Base-by-base conservation (phyloP, 1,140 invertebrate genomes). In the Paralvinella palmiformis region DNA sequence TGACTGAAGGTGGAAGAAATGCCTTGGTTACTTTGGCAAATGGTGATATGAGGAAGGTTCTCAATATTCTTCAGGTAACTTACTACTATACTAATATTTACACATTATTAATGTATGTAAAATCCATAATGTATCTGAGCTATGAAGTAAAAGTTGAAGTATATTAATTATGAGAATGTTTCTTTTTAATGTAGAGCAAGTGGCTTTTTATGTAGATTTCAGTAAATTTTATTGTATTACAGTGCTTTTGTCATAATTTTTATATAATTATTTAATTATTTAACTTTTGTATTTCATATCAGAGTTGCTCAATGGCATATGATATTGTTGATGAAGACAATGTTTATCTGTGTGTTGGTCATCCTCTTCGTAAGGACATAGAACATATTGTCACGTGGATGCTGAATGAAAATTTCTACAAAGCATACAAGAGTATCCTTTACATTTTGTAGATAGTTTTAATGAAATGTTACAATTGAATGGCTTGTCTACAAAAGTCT, bases 41-140 rank as follows among this genome's bases (percentile, higher is more conserved):
- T 65, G 97, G 97, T n/a, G 96, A 99, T 82, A 99, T 99, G 97
- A 85, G 97, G 72, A 93, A 91, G 81, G 91, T 96, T 13, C 76
- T 99, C 2, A 99, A 99, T 82, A 91, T 98, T 58, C 82, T 99
- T 31, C 85, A 85, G 78, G 76, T 73, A 76, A 91, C 13, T 24
- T 53, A 13, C 24, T 15, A 24, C 15, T n/a, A 13, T n/a, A 13
- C 24, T n/a, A n/a, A n/a, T n/a, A n/a, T n/a, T n/a, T n/a, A n/a
- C n/a, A n/a, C n/a, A n/a, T n/a, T n/a, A n/a, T n/a, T n/a, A n/a
- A n/a, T n/a, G n/a, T n/a, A n/a, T n/a, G n/a, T n/a, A n/a, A n/a
- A n/a, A n/a, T n/a, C n/a, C n/a, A n/a, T n/a, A n/a, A n/a, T n/a
- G n/a, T n/a, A n/a, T n/a, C n/a, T n/a, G n/a, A n/a, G n/a, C n/a